Base-by-base conservation (phyloP, 2,797 vertebrate species). In the Tympanoctomys barrerae region DNA sequence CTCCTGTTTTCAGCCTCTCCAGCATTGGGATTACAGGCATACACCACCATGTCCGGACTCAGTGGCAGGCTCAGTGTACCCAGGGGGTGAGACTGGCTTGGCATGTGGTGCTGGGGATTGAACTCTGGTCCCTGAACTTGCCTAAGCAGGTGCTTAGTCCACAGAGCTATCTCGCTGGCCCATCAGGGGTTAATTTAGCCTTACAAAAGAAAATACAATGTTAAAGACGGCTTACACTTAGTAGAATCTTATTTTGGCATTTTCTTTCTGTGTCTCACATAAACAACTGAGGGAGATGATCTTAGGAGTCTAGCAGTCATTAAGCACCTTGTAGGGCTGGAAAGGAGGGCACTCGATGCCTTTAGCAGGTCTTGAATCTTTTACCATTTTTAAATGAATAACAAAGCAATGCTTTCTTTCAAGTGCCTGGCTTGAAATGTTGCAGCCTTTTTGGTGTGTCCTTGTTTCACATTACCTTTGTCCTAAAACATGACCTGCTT, bases 151-250 rank as follows among this genome's bases (percentile, higher is more conserved):
- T 18, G 54, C 16, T 57, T 57, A 57, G 54, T 57, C 54, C 16
- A 14, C 54, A 4, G 52, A 57, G 16, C 16, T 57, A 5, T 57
- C 54, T 57, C 14, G 16, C 54, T 57, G 54, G 54, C 14, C 54
- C 16, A 57, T 57, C 54, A 57, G 54, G 16, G 89, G 70, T 90
- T 97, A 97, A 82, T 93, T 78, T 94, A 96, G 96, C 97, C 81
- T 57, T 64, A 52, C 79, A 95, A 87, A 46, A 75, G 82, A 95
- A 97, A 97, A 49, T 33, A 96, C 97, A 97, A 75, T 96, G 95
- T 97, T 95, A 95, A 49, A 95, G 36, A 49, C 26, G 89, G 26
- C 80, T 96, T 94, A 94, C 62, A 66, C 73, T 91, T 33, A 71
- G 2, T 84, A 71, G 89, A 75, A 64, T 92, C 95, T 90, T 93